Evolutionary conservation across 2,113 vertebrate genomes (phyloP), one percentile per base, ranked within the genome.

Genomic region (Pyxicephalus adspersus): DNA sequence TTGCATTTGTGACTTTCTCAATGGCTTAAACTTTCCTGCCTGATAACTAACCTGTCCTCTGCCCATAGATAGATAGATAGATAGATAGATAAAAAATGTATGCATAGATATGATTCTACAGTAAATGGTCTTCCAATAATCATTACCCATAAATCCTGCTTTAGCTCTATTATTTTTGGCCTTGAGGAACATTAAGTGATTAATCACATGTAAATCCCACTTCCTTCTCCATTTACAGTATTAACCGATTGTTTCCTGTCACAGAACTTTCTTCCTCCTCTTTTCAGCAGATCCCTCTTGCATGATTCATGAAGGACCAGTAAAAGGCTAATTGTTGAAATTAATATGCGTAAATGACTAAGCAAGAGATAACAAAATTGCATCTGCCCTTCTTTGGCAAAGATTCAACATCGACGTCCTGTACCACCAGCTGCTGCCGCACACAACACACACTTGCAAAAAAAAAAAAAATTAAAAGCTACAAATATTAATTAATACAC

Each of bases 321-420:
- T 92, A 93, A 94, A 95, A 95, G 95, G 95, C 95, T 98, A 98
- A 98, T 97, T 96, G 95, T 96, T 97, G 94, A 95, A 95, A 96
- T 97, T 96, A 96, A 98, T 97, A 97, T 96, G 95, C 89, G 92
- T 96, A 96, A 96, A 96, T 92, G 94, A 95, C 94, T 95, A 96
- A 97, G 94, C 94, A 93, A 96, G 95, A 97, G 95, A 97, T 98
- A 98, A 98, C 95, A 96, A 96, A 95, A 96, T 96, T 98, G 96
- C 95, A 97, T 97, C 95, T 96, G 95, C 95, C 95, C 95, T 94
- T 96, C 91, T 94, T 93, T 97, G 96, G 95, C 96, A 93, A 91
- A 86, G 94, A 95, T 96, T 97, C 95, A 97, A 93, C 92, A 91
- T 92, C 87, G 90, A 87, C 88, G 88, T 93, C 92, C 91, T 89